Evolutionary conservation across 2,113 vertebrate species (phyloP).

Genomic region (Uropsilus gracilis): DNA sequence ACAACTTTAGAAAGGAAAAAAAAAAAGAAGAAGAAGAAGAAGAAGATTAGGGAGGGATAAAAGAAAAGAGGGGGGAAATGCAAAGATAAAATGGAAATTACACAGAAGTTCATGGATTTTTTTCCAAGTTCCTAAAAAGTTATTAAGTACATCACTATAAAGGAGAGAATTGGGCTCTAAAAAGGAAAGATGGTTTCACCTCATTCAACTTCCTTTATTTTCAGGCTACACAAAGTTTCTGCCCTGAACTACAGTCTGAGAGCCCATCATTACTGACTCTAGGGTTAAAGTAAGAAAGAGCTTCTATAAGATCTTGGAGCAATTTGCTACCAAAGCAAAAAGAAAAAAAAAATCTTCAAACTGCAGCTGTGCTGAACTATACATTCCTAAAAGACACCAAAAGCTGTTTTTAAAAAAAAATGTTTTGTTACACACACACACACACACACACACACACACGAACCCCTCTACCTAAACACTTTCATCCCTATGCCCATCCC

Average conservation of each 20-base stretch:
- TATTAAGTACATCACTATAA: background rate
- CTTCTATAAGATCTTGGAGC: background rate
- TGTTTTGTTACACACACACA: too few species aligned
- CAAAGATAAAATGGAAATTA: background rate
- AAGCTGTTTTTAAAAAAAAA: background rate
- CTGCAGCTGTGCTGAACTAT: background rate
- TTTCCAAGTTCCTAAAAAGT: slow-evolving; percentile 32
- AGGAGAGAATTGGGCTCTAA: background rate
- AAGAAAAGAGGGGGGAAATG: background rate
- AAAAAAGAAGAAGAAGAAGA: background rate
- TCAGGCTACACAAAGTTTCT: background rate
- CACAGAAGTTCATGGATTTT: background rate
- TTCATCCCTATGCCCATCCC: too few species aligned
- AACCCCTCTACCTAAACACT: background rate
- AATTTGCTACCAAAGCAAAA: background rate
- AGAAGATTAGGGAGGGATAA: background rate
- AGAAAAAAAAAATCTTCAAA: background rate
- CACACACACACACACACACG: background rate
- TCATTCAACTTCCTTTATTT: background rate
- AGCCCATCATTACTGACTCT: background rate
- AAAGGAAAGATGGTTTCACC: background rate
- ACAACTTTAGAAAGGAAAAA: background rate
- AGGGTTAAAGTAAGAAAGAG: background rate
- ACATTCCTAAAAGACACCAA: background rate
- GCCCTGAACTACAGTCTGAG: background rate